Conservation (phyloP, 2,113 vertebrate genomes). For the Gymnogyps californianus region DNA sequence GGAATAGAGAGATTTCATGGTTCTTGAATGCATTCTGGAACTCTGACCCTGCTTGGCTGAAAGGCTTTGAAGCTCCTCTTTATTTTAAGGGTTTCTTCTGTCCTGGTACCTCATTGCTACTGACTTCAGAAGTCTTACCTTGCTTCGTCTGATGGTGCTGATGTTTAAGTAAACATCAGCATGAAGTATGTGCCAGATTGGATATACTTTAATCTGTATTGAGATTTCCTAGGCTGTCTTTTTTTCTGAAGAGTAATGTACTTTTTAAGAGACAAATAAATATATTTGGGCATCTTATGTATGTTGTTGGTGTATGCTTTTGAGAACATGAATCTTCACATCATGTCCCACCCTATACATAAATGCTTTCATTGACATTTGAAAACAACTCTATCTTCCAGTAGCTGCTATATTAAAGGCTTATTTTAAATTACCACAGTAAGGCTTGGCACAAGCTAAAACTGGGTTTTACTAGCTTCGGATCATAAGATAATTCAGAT, state of each 20-base stretch:
- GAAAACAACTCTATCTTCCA: neutral
- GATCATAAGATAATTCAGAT: neutral
- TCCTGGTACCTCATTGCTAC: neutral
- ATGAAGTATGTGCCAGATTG: neutral
- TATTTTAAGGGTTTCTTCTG: constrained; percentile 8
- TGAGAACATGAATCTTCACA: neutral
- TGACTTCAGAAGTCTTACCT: neutral
- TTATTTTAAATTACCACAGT: neutral
- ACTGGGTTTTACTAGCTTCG: neutral
- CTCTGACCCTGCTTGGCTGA: neutral
- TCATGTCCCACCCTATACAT: neutral
- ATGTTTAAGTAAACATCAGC: neutral
- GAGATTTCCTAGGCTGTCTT: neutral
- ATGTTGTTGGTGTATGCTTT: constrained; percentile 13
- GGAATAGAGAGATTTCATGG: neutral
- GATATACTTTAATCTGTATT: neutral
- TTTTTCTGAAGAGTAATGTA: constrained; percentile 15
- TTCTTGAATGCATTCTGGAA: neutral
- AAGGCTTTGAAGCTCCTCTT: neutral
- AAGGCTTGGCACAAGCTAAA: neutral
- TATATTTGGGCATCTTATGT: constrained; percentile 39
- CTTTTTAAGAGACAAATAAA: constrained; percentile 56
- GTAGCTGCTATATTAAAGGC: neutral
- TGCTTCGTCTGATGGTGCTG: neutral
- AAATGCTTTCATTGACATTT: neutral